Percentiles rank a stretch among this genome's conserved stretches.
These are phyloP conservation scores for Oryzias sinensis DNA, from an alignment of 2,797 vertebrate genomes.

Conservation along the genomic window DNA sequence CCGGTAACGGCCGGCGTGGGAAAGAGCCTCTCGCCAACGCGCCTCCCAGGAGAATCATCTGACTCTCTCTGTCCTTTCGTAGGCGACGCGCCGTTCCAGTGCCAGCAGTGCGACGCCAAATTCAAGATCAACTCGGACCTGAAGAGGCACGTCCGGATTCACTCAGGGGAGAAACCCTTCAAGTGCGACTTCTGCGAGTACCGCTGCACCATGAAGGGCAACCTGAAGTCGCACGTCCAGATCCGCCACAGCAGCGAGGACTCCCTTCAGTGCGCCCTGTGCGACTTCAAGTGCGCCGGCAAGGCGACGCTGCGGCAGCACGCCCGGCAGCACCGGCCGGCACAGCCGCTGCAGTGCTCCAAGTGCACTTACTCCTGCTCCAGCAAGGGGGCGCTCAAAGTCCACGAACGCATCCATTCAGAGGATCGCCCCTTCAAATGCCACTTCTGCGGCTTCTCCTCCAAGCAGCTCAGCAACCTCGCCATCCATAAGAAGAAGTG, in stretches of 20 bases:
- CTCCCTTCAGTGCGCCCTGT: constrained; percentile 84
- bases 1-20: constrained; percentile 74
- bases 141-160: constrained; percentile 93
- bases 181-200: constrained; percentile 95
- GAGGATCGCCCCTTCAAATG: constrained; percentile 93
- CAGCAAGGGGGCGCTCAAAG: constrained; percentile 89
- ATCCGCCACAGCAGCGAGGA: constrained; percentile 88
- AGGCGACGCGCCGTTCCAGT: constrained; percentile 98
- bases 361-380: constrained; percentile 93
- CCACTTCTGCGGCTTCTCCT: constrained; percentile 86
- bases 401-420: constrained; percentile 91
- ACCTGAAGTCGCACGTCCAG: constrained; percentile 93
- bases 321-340: constrained; percentile 85
- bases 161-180: constrained; percentile 97
- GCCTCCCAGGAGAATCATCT: too few species aligned
- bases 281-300: constrained; percentile 90
- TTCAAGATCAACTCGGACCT: constrained; percentile 99
- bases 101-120: constrained; percentile 92
- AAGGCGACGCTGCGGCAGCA: constrained; percentile 90
- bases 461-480: constrained; percentile 95
- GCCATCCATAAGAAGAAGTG: constrained; percentile 90
- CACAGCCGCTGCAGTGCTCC: constrained; percentile 87
- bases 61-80: background rate
- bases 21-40: too few species aligned
- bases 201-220: constrained; percentile 97